Evolutionary conservation across 2,888 invertebrate genomes (phyloP), one percentile per base, ranked within the genome.

Genomic region (Eupeodes latifasciatus): DNA sequence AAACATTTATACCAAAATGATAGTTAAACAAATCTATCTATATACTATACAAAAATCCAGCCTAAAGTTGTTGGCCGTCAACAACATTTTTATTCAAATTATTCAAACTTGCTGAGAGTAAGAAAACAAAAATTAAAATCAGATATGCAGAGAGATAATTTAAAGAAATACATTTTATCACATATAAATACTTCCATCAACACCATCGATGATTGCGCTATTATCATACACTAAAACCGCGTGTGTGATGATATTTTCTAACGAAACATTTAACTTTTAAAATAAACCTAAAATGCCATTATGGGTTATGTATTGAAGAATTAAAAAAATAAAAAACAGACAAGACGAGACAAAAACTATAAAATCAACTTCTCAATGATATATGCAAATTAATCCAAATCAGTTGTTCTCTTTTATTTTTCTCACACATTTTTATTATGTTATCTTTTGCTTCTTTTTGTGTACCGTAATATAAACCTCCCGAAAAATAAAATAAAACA

Each of bases 1-100:
- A 11, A 11, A 47, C 47, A 55, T 40, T 27, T n/a, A 71, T 11
- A 72, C 47, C 27, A 40, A 76, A 72, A 80, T 47, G 44, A 44
- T 62, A 16, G 53, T 64, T 4, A 64, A 49, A 77, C 40, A 78
- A 40, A 12, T 67, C 67, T 27, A 19, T 7, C 7, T 27, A 75
- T 77, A 67, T 27, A 27, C 27, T 27, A 27, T 27, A 27, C 27
- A 27, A 27, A 75, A 64, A 81, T 66, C 16, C n/a, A 72, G 40
- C 57, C 51, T 51, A 81, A 75, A 88, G 84, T 64, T 12, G 88
- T 81, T 88, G 84, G 77, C 88, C 88, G 69, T 84, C 88, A 81
- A 84, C 88, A 61, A 74, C 84, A 88, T 88, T 88, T 80, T 88
- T 88, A 88, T 88, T 88, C 78, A 84, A 88, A 88, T 88, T 88